These are phyloP conservation scores for Apocheima hispidaria DNA, from an alignment of 2,888 invertebrate genomes.

Conservation along the genomic window DNA sequence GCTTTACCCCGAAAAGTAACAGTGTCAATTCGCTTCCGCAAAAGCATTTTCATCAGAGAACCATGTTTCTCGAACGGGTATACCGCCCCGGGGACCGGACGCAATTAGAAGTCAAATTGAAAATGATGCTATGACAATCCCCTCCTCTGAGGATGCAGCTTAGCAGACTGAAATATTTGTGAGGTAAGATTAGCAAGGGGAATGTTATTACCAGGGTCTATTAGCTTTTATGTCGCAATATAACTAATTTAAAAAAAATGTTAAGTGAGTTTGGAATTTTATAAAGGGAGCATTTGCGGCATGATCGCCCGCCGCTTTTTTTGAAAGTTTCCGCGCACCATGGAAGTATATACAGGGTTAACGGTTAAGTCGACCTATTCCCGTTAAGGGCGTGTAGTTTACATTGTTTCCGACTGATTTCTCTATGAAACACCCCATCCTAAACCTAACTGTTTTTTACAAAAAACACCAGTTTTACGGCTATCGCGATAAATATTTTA, in stretches of 20 bases:
- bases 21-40: constrained; percentile 6
- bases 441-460: too few relatives aligned
- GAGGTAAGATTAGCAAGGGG: constrained; percentile 11
- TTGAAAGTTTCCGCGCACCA: too few relatives aligned
- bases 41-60: constrained; percentile 33
- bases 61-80: constrained; percentile 22
- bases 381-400: too few relatives aligned
- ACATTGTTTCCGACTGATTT: too few relatives aligned
- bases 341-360: too few relatives aligned
- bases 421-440: too few relatives aligned
- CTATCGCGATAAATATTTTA: too few relatives aligned
- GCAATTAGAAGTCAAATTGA: constrained; percentile 62
- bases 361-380: too few relatives aligned
- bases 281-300: too few relatives aligned
- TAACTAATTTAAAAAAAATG: background rate
- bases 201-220: constrained; percentile 2
- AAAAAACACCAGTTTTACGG: too few relatives aligned
- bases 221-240: constrained; percentile 3
- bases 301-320: too few relatives aligned
- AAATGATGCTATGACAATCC: constrained; percentile 53
- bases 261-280: background rate
- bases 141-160: constrained; percentile 23
- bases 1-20: constrained; percentile 3
- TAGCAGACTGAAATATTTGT: constrained; percentile 18
- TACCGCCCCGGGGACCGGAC: constrained; percentile 48